A percentile compares a stretch with the other conserved stretches of the same genome.
Evolutionary conservation across 2,113 vertebrate species (phyloP).

Genomic region (Cochlearius cochlearius): DNA sequence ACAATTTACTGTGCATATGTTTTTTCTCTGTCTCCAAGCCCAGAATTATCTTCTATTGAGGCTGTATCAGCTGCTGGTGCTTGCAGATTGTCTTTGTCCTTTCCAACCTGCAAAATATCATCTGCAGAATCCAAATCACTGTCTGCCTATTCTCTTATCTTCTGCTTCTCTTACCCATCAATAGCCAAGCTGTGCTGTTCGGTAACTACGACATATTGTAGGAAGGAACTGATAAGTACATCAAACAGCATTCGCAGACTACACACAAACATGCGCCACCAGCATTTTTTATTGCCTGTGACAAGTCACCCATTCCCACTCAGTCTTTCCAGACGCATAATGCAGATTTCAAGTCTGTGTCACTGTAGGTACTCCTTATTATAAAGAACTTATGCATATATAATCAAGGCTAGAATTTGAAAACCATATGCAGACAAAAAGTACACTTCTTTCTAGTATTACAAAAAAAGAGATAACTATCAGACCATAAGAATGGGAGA

Average conservation of each 20-base stretch:
- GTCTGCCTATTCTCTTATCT: slow-evolving; percentile 56
- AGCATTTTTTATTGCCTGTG: slow-evolving; percentile 39
- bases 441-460: not conserved
- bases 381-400: not conserved
- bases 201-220: slow-evolving; percentile 42
- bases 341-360: slow-evolving; percentile 23
- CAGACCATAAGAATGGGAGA: not conserved
- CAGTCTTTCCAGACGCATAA: slow-evolving; percentile 15
- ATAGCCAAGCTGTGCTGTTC: slow-evolving; percentile 45
- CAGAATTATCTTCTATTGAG: slow-evolving; percentile 55
- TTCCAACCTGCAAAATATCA: slow-evolving; percentile 62
- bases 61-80: slow-evolving; percentile 28
- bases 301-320: slow-evolving; percentile 35
- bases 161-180: slow-evolving; percentile 37
- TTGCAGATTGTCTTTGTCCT: slow-evolving; percentile 61
- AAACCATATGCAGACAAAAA: not conserved
- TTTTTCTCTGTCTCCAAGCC: slow-evolving; percentile 32
- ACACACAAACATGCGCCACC: slow-evolving; percentile 1
- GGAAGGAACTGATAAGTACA: slow-evolving; percentile 62
- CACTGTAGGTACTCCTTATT: not conserved
- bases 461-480: not conserved
- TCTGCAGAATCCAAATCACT: slow-evolving; percentile 61
- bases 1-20: slow-evolving; percentile 30
- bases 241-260: slow-evolving; percentile 52
- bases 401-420: not conserved